Evolutionary conservation across 1,140 invertebrate genomes (phyloP).

Genomic region (Oryzaephilus surinamensis): DNA sequence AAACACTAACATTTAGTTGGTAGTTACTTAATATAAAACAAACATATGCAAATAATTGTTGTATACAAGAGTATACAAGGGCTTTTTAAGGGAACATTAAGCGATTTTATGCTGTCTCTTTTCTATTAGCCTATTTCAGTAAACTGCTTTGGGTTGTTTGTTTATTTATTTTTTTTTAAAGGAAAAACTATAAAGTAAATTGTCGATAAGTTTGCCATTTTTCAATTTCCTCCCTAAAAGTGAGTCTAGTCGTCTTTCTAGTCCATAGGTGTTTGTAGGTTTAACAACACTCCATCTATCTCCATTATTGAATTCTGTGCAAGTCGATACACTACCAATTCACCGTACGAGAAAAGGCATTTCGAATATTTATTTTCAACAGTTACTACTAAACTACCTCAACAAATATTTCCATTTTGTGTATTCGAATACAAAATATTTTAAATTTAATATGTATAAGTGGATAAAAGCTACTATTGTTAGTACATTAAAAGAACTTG

Average conservation of each 20-base stretch:
- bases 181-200: conserved; percentile 16
- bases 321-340: conserved; percentile 16
- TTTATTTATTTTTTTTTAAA: no score
- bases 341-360: conserved; percentile 11
- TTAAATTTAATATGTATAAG: conserved; percentile 6
- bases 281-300: conserved; percentile 19
- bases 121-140: no score
- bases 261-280: conserved; percentile 19
- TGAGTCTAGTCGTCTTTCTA: conserved; percentile 16
- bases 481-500: no score
- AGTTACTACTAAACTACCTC: conserved; percentile 9
- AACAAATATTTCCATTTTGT: conserved; percentile 6
- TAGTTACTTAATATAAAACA: no score
- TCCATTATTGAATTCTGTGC: conserved; percentile 20
- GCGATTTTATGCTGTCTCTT: no score
- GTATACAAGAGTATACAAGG: no score
- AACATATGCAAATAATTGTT: no score
- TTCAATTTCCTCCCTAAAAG: conserved; percentile 19
- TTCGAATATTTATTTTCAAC: conserved; percentile 16
- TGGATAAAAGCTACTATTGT: no score
- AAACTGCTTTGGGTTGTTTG: no score
- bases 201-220: conserved; percentile 18
- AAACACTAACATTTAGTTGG: no score
- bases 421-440: background rate
- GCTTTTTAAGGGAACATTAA: no score